These are phyloP conservation scores for Melinaea menophilus DNA, from an alignment of 2,888 invertebrate species.

Conservation along the genomic window DNA sequence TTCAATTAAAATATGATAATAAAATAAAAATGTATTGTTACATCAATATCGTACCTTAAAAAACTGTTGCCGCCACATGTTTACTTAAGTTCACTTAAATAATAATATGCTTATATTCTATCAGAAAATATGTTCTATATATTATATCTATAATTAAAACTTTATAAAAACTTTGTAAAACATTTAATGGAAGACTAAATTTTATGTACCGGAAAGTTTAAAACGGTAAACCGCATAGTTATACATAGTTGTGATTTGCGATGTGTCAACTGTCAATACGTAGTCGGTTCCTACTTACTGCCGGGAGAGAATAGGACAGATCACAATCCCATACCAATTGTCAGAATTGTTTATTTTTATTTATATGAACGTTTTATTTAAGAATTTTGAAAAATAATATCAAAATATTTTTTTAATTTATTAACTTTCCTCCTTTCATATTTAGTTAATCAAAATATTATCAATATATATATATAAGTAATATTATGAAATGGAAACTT, in stretches of 20 bases:
- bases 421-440: no score
- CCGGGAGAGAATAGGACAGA: no score
- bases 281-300: neutral
- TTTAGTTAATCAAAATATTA: no score
- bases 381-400: no score
- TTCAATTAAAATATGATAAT: neutral
- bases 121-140: neutral
- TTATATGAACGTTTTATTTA: no score
- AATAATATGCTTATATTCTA: constrained; percentile 5
- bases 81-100: constrained; percentile 7
- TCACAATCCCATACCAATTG: no score
- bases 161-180: constrained; percentile 5
- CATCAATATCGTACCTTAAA: constrained; percentile 19
- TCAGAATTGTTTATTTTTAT: no score
- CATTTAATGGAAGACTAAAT: neutral
- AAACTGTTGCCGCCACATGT: constrained; percentile 27
- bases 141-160: constrained; percentile 1
- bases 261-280: constrained; percentile 3
- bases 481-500: no score
- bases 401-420: no score
- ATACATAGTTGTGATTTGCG: neutral
- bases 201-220: constrained; percentile 1
- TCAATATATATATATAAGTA: no score
- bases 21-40: neutral
- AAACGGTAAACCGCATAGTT: constrained; percentile 2